Evolutionary conservation across 2,888 invertebrate species (phyloP), one percentile per base, ranked within the genome.

Genomic region (Rhagonycha lutea): DNA sequence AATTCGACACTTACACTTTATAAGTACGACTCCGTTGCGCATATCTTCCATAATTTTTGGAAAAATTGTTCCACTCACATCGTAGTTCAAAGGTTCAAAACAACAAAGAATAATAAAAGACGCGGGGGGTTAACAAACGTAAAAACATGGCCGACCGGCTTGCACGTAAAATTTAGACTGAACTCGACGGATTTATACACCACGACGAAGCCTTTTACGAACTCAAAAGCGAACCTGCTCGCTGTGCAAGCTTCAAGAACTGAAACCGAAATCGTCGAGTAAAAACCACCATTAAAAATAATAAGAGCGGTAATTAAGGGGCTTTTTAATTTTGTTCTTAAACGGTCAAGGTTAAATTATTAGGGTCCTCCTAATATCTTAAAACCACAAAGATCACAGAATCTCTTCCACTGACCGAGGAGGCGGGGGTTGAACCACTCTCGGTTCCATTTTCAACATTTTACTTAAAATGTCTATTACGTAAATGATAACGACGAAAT

Each of bases 21-120:
- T 93, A 88, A 93, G 91, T 83, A 93, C 92, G 86, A 93, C 92
- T 84, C 92, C 92, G 89, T 92, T 92, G 87, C 91, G 91, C 88
- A 91, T 91, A 86, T 92, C 92, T 87, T 92, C 92, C 91, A 92
- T 92, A 47, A 68, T 78, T 75, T 65, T 32, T 72, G 4, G 18
- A 69, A 18, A 23, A 72, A 76, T 69, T 74, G 73, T 70, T 74
- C 69, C 77, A 76, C 71, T 75, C 73, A 77, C 76, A 78, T 73
- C 69, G 72, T 32, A 78, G 77, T 77, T 79, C 75, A 73, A 78
- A 80, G 75, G 78, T 79, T 80, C 77, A 78, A 68, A 77, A 71
- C 79, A 79, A 75, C 72, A 77, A 76, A 79, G 76, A 75, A 73
- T 73, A 75, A 76, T 68, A 74, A 74, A 78, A 76, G 79, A 78